Percentiles rank a stretch among this genome's conserved stretches.
These are phyloP conservation scores for Hyla sarda DNA, from an alignment of 2,113 vertebrate species.

Conservation along the genomic window DNA sequence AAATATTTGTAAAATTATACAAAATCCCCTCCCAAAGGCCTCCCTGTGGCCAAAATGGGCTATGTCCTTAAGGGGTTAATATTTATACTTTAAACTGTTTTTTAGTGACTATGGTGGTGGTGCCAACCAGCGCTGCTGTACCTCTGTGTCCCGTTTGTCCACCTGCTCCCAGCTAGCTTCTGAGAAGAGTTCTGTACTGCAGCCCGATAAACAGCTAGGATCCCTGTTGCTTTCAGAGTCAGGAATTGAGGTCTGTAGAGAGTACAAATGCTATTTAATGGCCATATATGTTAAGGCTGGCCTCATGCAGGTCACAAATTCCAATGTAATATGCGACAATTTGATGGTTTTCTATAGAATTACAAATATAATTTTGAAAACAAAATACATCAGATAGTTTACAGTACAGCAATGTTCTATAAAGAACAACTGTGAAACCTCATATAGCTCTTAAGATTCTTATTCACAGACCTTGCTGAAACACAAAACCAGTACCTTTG, in stretches of 20 bases:
- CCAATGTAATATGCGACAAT: not conserved
- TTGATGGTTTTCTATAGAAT: no score
- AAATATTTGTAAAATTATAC: no score
- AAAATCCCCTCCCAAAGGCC: no score
- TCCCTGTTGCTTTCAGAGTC: slow-evolving; percentile 95
- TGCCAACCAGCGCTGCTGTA: slow-evolving; percentile 63
- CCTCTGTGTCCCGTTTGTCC: slow-evolving; percentile 97
- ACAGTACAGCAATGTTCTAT: not conserved
- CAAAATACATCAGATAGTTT: no score
- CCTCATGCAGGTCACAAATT: not conserved
- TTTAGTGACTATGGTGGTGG: not conserved
- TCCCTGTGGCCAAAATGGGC: no score
- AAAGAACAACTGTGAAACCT: not conserved
- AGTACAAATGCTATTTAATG: slow-evolving; percentile 68
- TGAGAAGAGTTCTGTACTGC: slow-evolving; percentile 97
- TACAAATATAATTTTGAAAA: no score
- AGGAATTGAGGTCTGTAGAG: slow-evolving; percentile 90
- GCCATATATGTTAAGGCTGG: not conserved
- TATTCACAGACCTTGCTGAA: not conserved
- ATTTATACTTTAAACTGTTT: no score
- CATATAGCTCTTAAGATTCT: not conserved
- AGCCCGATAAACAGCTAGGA: slow-evolving; percentile 94
- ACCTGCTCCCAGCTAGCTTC: slow-evolving; percentile 99
- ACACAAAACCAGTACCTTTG: no score
- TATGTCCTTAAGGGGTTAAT: no score